Evolutionary conservation across 2,113 vertebrate genomes (phyloP).

Genomic region (Galbula dea): DNA sequence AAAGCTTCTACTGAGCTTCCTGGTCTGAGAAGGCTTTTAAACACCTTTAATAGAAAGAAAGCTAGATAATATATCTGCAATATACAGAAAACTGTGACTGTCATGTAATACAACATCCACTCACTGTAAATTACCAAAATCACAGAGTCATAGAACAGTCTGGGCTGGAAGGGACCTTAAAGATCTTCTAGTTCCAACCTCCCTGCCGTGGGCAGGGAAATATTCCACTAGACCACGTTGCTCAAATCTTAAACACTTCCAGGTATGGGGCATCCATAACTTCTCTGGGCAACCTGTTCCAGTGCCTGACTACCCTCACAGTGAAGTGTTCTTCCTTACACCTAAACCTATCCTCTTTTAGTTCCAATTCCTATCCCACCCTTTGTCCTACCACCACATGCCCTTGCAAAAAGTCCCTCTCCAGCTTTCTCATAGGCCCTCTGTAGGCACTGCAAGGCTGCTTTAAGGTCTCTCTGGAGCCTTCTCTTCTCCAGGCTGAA

Average conservation of each 20-base stretch:
- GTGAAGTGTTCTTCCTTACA: not conserved
- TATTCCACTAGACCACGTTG: not conserved
- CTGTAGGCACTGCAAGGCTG: not conserved
- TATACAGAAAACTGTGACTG: not conserved
- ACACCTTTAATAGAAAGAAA: not conserved
- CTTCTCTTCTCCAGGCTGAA: not conserved
- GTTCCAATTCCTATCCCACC: not conserved
- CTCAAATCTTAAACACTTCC: not conserved
- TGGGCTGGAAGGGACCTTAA: not conserved
- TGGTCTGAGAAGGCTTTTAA: not conserved
- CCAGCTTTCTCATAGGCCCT: not conserved
- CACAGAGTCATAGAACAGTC: not conserved
- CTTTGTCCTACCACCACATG: not conserved
- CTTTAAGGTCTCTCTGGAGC: fast-evolving
- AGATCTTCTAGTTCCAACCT: not conserved
- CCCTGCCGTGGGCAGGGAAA: not conserved
- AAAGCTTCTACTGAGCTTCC: not conserved
- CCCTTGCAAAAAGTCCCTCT: not conserved
- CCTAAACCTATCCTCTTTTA: not conserved
- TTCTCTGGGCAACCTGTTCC: not conserved
- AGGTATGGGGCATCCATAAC: not conserved
- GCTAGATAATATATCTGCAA: not conserved
- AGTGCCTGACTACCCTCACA: not conserved
- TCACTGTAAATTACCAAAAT: not conserved
- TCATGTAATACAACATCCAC: not conserved